Base-by-base conservation (phyloP, 2,113 vertebrate species). In the Balaeniceps rex region DNA sequence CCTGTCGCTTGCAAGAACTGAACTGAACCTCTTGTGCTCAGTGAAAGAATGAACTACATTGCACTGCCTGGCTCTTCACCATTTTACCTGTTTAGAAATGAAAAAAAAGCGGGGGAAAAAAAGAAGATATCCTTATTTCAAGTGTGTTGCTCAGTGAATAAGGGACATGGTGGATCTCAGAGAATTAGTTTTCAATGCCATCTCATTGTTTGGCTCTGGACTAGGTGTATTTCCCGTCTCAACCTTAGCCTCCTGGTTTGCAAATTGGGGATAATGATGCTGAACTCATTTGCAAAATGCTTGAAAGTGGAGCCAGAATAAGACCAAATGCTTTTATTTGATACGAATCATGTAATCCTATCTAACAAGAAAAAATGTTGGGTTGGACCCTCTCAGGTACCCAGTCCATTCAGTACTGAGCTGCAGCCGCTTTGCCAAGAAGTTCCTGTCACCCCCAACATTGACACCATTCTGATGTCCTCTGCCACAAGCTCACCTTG, bases 391-490 rank as follows among this genome's bases (percentile, higher is more conserved):
- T 85, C n/a, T 61, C 25, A 46, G 52, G 40, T 54, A 38, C 28
- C n/a, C 46, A 46, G 40, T 14, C 3, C 29, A 15, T 15, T 40
- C 65, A 14, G 26, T 7, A 36, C 42, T 44, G 74, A 91, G 81
- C 80, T 66, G 74, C 44, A 85, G 57, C n/a, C n/a, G 3, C 28
- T 85, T 64, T n/a, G 57, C 64, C 81, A 46, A 66, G 63, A 29
- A 25, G 44, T 0, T 0, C n/a, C 66, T 14, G n/a, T 36, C 77
- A 19, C 13, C 36, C n/a, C 18, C 21, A 34, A 4, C 1, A 4
- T 0, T 0, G 12, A 38, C 60, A 9, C 12, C 1, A 0, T 8
- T 33, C 58, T 29, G 28, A 33, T 9, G 7, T 4, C 25, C 29
- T 34, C 63, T 63, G 79, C 54, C 70, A 49, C 17, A 42, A 81